These are phyloP conservation scores for Eulithis testata DNA, from an alignment of 2,888 invertebrate species.

Conservation along the genomic window DNA sequence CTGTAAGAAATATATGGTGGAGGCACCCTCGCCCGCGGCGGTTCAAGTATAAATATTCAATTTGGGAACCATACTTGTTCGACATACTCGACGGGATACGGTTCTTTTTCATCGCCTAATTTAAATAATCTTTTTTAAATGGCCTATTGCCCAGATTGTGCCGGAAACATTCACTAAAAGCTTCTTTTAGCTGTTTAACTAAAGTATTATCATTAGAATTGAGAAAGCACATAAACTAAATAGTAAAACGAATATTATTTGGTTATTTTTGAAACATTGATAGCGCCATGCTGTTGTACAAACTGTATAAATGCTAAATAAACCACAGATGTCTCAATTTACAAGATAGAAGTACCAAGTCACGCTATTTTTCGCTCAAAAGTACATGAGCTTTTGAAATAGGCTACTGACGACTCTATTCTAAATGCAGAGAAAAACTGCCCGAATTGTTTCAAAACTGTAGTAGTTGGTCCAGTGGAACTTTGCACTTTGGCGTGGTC, in stretches of 20 bases:
- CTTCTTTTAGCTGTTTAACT: neutral
- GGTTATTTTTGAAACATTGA: too few relatives aligned
- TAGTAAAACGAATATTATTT: too few relatives aligned
- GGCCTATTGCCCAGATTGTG: constrained; percentile 27
- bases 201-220: too few relatives aligned
- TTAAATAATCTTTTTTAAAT: constrained; percentile 45
- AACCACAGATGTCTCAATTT: too few relatives aligned
- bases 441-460: constrained; percentile 8
- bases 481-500: constrained; percentile 38
- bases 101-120: constrained; percentile 40
- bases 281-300: too few relatives aligned
- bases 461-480: constrained; percentile 28
- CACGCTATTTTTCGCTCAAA: too few relatives aligned
- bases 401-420: constrained; percentile 7
- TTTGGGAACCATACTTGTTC: constrained; percentile 57
- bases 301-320: too few relatives aligned
- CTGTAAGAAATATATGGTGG: constrained; percentile 2
- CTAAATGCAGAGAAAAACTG: constrained; percentile 12
- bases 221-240: too few relatives aligned
- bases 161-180: neutral
- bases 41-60: constrained; percentile 68
- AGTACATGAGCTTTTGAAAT: neutral
- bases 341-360: too few relatives aligned
- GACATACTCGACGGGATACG: constrained; percentile 37
- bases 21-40: constrained; percentile 41